Evolutionary conservation across 2,888 invertebrate species (phyloP), one percentile per base, ranked within the genome.

Genomic region (Dasysyrphus tricinctus): DNA sequence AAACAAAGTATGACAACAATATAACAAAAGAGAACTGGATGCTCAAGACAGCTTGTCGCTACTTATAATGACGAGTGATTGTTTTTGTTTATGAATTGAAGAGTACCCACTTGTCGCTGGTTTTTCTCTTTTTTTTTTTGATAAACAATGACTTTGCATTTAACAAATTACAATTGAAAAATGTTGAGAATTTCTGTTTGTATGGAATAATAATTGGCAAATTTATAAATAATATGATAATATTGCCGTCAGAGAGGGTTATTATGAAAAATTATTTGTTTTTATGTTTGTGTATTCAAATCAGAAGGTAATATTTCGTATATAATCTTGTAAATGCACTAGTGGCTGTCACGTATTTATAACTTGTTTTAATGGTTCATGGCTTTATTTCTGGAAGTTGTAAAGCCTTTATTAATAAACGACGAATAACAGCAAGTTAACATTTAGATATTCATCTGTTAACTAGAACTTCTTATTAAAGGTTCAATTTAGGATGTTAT

Each of bases 41-140:
- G 63, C 63, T 75, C 69, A 83, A 74, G 69, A 83, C 54, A 61
- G 61, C 67, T 61, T 63, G 73, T 54, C 56, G 67, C 42, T 78
- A 59, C 59, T 74, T 74, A 24, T 24, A 67, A 54, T 75, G 54
- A 37, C 24, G 32, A 59, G 61, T 29, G 67, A 63, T 56, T 56
- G 29, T 78, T 54, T 19, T 42, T 42, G 39, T 12, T 56, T 76
- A 47, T 76, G 37, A 39, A 44, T 29, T 16, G 39, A 34, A 24
- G 34, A 61, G 61, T 24, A 61, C 42, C 42, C 29, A 75, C 75
- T 75, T 77, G 67, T 65, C 70, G 70, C 16, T 63, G 73, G 47
- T 65, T 61, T 65, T 32, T 47, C 47, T 24, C 3, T 24, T 24
- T 24, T 24, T 24, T 24, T 24, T 24, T 24, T 1, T 32, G 32